These are phyloP conservation scores for Formica aserva DNA, from an alignment of 2,888 invertebrate species.

Conservation along the genomic window DNA sequence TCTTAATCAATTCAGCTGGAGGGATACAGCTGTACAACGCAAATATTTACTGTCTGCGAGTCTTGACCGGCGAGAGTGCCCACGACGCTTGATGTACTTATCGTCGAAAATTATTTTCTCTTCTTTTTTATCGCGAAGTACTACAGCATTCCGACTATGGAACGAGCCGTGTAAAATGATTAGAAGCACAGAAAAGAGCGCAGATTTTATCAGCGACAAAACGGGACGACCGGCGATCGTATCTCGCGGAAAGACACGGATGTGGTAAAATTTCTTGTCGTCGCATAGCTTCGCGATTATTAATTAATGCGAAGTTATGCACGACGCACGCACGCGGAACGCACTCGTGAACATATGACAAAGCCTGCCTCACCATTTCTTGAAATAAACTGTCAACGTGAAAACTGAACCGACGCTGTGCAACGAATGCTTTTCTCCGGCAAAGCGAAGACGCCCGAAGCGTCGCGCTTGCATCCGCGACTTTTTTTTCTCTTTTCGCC, in stretches of 20 bases:
- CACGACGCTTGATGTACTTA: conserved; percentile 24
- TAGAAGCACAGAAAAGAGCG: not conserved
- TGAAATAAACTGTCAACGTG: conserved; percentile 72
- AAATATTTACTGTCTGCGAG: conserved; percentile 43
- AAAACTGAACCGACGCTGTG: conserved; percentile 34
- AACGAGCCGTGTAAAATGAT: conserved; percentile 37
- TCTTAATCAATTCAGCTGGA: conserved; percentile 39
- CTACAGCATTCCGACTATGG: not conserved
- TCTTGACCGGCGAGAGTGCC: conserved; percentile 7
- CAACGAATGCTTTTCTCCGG: conserved; percentile 46
- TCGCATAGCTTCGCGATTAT: conserved; percentile 70
- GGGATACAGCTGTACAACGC: conserved; percentile 1
- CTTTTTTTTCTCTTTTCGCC: conserved; percentile 50
- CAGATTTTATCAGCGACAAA: conserved; percentile 21
- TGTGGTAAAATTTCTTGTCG: conserved; percentile 32
- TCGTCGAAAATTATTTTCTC: conserved; percentile 40
- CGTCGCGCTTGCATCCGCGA: conserved; percentile 58
- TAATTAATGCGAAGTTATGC: conserved; percentile 73
- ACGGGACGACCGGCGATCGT: conserved; percentile 3
- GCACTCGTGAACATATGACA: conserved; percentile 50
- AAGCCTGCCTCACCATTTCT: conserved; percentile 67
- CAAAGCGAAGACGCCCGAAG: conserved; percentile 61
- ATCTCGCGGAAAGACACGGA: conserved; percentile 19
- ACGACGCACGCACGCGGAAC: conserved; percentile 54
- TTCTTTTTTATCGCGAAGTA: conserved; percentile 8